phyloP scores from a whole-genome alignment of 2,797 vertebrate species.

The Chloroceryle amazona region DNA sequence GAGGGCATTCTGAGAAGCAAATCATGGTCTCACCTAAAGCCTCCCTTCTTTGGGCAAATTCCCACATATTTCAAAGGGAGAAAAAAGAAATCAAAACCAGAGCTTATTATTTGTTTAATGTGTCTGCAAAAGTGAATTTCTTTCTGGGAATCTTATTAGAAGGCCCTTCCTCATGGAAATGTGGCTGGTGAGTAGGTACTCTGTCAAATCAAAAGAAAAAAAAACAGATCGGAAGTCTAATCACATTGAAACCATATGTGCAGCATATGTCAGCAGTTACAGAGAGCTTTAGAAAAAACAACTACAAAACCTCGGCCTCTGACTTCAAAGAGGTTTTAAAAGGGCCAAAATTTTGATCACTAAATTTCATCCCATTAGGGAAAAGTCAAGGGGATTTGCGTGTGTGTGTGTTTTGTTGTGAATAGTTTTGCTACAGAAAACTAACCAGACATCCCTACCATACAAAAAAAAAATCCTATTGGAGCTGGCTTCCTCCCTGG shows the following conservation, averaged over 20 bases:
- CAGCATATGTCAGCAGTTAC: constrained; percentile 53
- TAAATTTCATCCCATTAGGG: neutral
- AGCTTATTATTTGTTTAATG: constrained; percentile 23
- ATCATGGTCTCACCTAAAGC: neutral
- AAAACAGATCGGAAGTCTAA: constrained; percentile 26
- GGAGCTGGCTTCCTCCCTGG: neutral
- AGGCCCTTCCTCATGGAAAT: neutral
- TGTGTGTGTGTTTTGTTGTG: neutral
- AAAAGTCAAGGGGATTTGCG: neutral
- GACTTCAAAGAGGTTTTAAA: constrained; percentile 46
- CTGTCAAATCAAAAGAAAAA: constrained; percentile 2
- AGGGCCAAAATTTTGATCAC: neutral
- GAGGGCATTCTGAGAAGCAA: neutral
- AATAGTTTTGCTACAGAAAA: neutral
- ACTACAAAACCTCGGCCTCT: neutral
- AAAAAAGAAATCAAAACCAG: neutral
- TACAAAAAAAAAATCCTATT: neutral
- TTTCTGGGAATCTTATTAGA: constrained; percentile 22
- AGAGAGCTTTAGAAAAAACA: constrained; percentile 50
- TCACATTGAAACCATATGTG: constrained; percentile 64
- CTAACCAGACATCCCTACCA: neutral
- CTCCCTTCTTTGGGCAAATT: neutral
- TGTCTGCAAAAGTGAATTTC: neutral
- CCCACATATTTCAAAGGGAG: constrained; percentile 37
- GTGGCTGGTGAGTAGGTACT: constrained; percentile 19